phyloP scores from a whole-genome alignment of 2,888 invertebrate species.

The Drosophila antonietae region DNA sequence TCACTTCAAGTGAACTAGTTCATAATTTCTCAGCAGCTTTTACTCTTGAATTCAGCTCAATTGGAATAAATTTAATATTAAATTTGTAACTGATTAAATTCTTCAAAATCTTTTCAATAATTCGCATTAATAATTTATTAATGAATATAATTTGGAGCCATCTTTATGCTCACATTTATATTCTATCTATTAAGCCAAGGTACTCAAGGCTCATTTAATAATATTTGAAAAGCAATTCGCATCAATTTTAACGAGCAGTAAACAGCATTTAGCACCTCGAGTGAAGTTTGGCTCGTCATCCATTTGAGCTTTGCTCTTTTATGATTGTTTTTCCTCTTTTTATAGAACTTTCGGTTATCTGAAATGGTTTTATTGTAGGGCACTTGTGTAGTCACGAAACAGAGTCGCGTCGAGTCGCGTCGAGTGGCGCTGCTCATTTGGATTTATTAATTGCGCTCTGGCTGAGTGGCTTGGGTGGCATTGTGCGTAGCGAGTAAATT shows the following conservation, averaged over 20 bases:
- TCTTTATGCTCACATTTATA: not conserved
- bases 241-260: constrained; percentile 45
- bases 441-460: constrained; percentile 72
- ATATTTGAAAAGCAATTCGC: constrained; percentile 9
- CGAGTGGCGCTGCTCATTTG: constrained; percentile 64
- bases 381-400: constrained; percentile 40
- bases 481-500: constrained; percentile 77
- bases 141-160: not conserved
- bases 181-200: not conserved
- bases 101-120: not conserved
- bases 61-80: not conserved
- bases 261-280: constrained; percentile 26
- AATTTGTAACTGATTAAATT: not conserved
- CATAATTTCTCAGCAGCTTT: no score
- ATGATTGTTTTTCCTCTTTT: constrained; percentile 5
- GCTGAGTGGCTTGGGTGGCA: constrained; percentile 22
- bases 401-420: not conserved
- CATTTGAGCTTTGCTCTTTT: constrained; percentile 6
- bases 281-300: not conserved
- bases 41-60: no score
- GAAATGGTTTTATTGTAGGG: constrained; percentile 39
- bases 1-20: no score
- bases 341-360: constrained; percentile 10
- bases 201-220: constrained; percentile 1
- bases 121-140: not conserved